Percentiles rank a stretch among this genome's conserved stretches.
phyloP scores from a whole-genome alignment of 1,140 invertebrate genomes.

The Wiebesia pumilae region DNA sequence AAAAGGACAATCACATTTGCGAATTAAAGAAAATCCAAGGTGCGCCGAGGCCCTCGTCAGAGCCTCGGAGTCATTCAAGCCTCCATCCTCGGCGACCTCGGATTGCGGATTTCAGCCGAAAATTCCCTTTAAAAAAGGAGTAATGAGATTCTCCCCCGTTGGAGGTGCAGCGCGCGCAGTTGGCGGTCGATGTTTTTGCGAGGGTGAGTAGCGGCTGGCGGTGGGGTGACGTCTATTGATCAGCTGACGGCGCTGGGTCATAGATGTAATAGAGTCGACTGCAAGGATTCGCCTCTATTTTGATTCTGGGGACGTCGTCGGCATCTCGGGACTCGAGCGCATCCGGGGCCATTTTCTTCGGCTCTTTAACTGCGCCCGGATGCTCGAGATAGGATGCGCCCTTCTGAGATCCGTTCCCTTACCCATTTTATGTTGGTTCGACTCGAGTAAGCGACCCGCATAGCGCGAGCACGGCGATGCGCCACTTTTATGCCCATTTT shows the following conservation, averaged over 20 bases:
- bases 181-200: constrained; percentile 62
- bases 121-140: constrained; percentile 11
- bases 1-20: too few species aligned
- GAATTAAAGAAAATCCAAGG: too few species aligned
- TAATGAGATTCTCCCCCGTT: constrained; percentile 17
- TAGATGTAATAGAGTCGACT: constrained; percentile 59
- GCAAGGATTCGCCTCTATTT: constrained; percentile 53
- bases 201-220: constrained; percentile 55
- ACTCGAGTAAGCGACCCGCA: neutral
- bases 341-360: neutral
- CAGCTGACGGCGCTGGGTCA: constrained; percentile 69
- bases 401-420: neutral
- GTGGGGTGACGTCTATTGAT: constrained; percentile 67
- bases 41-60: too few species aligned
- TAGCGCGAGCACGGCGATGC: neutral
- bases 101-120: constrained; percentile 14
- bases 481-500: neutral
- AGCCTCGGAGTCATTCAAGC: neutral
- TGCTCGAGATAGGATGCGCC: neutral
- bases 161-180: constrained; percentile 51
- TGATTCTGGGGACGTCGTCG: constrained; percentile 39
- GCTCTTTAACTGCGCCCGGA: too few species aligned
- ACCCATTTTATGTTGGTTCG: neutral
- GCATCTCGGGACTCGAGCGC: neutral
- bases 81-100: neutral